Percentiles rank a stretch among this genome's conserved stretches.
Conservation (phyloP, 92 coral and sea anemone species). For the Paramuricea clavata region DNA sequence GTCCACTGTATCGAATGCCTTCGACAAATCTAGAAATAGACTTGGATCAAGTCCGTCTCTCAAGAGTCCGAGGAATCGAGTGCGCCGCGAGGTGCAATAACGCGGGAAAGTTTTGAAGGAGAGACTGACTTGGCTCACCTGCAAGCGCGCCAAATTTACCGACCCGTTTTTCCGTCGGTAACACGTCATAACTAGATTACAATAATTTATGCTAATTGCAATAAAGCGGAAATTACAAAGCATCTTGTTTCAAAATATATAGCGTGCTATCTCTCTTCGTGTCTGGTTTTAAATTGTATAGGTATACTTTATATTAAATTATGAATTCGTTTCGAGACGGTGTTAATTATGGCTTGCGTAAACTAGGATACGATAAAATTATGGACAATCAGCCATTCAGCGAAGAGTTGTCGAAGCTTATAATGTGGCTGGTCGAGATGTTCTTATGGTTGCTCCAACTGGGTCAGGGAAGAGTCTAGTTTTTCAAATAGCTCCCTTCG, state of each 20-base stretch:
- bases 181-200: neutral
- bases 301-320: no score
- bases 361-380: conserved; percentile 29
- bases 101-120: neutral
- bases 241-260: neutral
- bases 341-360: conserved; percentile 21
- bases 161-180: neutral
- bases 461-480: conserved; percentile 36
- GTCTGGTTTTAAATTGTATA: neutral
- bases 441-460: conserved; percentile 35
- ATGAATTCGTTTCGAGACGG: neutral
- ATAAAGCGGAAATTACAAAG: neutral
- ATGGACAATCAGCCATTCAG: conserved; percentile 26
- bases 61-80: no score
- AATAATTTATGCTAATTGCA: neutral
- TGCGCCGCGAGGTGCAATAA: no score
- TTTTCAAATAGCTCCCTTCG: conserved; percentile 55
- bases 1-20: no score
- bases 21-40: no score
- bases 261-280: neutral
- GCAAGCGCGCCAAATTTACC: conserved; percentile 3
- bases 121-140: neutral
- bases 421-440: conserved; percentile 38
- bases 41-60: no score
- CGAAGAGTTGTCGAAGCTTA: conserved; percentile 42